Evolutionary conservation across 2,888 invertebrate genomes (phyloP), one percentile per base, ranked within the genome.

Genomic region (Philaethria dido): DNA sequence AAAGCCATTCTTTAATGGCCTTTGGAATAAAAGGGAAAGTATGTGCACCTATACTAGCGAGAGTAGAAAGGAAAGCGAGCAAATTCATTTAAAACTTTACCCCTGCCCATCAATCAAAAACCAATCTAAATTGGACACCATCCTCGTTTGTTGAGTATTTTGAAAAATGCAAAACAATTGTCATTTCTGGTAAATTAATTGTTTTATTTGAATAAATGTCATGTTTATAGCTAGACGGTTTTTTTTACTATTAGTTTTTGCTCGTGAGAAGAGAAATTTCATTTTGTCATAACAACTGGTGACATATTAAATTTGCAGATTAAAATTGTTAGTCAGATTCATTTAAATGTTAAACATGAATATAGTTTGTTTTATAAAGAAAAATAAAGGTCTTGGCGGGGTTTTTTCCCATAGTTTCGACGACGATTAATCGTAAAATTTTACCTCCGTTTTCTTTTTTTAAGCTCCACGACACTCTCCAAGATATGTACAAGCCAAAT

Each of bases 31-130:
- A 39, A 42, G 14, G 33, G 22, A 20, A 3, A 14, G 50, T 54
- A 29, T 36, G 13, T 33, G 4, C n/a, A 36, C 9, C 33, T 39
- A 52, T 54, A 62, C 62, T 42, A 20, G 9, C 18, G 29, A 22
- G 42, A 52, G 33, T 22, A 20, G 33, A 42, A 52, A 25, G 39
- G 60, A 42, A 57, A 18, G 36, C 39, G 59, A 48, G 36, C 60
- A 45, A 68, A 83, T 87, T 86, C 79, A 85, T 88, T 88, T 83
- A 81, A 85, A 89, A 87, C 81, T 87, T 86, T 81, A 76, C 80
- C 79, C 79, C 78, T 80, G 77, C 78, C 82, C 84, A 86, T 89
- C 87, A 84, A 88, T 89, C 89, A 89, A 89, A 88, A 87, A 82
- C 79, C 87, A 87, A 88, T 89, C 82, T 88, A 86, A 87, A 86